A percentile compares a stretch with the other conserved stretches of the same genome.
phyloP scores from a whole-genome alignment of 2,888 invertebrate genomes.

The Phasia obesa region DNA sequence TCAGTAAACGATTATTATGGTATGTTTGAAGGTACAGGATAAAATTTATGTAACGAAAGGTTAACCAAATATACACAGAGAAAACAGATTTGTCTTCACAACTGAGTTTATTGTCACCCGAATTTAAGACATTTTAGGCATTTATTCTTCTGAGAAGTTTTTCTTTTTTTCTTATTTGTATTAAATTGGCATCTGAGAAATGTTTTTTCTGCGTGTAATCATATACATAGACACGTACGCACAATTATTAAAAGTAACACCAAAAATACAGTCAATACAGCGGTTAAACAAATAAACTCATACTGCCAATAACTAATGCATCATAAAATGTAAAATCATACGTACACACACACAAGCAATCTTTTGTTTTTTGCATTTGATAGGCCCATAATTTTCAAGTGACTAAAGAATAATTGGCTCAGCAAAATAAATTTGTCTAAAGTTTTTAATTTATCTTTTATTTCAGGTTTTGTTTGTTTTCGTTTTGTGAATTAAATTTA shows the following conservation, averaged over 20 bases:
- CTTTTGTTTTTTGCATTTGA: slow-evolving; percentile 8
- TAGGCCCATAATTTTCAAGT: slow-evolving; percentile 60
- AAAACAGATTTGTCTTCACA: not conserved
- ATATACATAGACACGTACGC: not conserved
- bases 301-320: slow-evolving; percentile 42
- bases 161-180: not conserved
- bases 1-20: slow-evolving; percentile 55
- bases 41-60: slow-evolving; percentile 58
- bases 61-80: slow-evolving; percentile 45
- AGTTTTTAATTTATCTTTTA: slow-evolving; percentile 52
- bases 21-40: slow-evolving; percentile 43
- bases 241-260: slow-evolving; percentile 19
- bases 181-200: not conserved
- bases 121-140: too few species aligned
- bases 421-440: slow-evolving; percentile 65
- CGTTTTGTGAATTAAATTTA: slow-evolving; percentile 50
- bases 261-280: slow-evolving; percentile 3
- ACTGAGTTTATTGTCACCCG: too few species aligned
- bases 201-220: slow-evolving; percentile 4
- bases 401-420: slow-evolving; percentile 63
- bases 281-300: slow-evolving; percentile 46
- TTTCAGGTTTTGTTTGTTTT: slow-evolving; percentile 28
- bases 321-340: slow-evolving; percentile 37
- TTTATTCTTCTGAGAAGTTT: not conserved
- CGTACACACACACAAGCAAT: not conserved